A percentile compares a stretch with the other conserved stretches of the same genome.
Conservation (phyloP, 1,140 invertebrate species). For the Habropoda laboriosa region DNA sequence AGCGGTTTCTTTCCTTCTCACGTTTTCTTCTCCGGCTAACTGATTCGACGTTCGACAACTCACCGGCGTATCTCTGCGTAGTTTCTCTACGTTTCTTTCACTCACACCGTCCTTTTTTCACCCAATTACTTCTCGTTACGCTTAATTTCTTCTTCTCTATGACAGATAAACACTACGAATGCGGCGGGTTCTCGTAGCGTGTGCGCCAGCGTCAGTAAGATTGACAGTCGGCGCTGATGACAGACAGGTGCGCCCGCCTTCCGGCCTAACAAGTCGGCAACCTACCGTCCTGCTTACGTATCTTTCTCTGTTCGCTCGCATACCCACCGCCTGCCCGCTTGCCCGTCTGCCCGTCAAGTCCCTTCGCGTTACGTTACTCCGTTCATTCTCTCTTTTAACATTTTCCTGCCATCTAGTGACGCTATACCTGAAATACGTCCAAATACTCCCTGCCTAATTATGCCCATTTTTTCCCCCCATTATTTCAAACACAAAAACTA, state of each 20-base stretch:
- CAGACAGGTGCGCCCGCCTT: slow-evolving; percentile 69
- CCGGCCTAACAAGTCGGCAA: slow-evolving; percentile 52
- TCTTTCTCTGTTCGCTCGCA: slow-evolving; percentile 29
- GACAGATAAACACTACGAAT: slow-evolving; percentile 64
- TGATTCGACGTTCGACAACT: slow-evolving; percentile 41
- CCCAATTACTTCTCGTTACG: slow-evolving; percentile 8
- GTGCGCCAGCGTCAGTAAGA: slow-evolving; percentile 65
- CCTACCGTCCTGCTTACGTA: slow-evolving; percentile 45
- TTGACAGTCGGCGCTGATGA: slow-evolving; percentile 69
- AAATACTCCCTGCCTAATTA: not conserved
- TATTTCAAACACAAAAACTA: not conserved
- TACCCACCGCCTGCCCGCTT: slow-evolving; percentile 19
- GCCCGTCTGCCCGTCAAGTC: slow-evolving; percentile 19
- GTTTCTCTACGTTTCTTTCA: slow-evolving; percentile 18
- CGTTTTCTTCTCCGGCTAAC: slow-evolving; percentile 31
- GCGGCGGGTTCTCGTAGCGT: slow-evolving; percentile 52
- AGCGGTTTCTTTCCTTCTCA: slow-evolving; percentile 36
- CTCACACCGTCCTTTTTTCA: not conserved
- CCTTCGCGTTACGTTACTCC: not conserved
- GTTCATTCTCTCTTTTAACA: slow-evolving; percentile 23
- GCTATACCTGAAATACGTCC: not conserved
- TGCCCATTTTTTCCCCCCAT: not conserved
- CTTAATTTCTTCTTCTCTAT: slow-evolving; percentile 30
- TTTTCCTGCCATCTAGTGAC: slow-evolving; percentile 36
- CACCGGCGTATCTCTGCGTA: slow-evolving; percentile 35